phyloP scores from a whole-genome alignment of 2,888 invertebrate genomes.

The Timema cristinae region DNA sequence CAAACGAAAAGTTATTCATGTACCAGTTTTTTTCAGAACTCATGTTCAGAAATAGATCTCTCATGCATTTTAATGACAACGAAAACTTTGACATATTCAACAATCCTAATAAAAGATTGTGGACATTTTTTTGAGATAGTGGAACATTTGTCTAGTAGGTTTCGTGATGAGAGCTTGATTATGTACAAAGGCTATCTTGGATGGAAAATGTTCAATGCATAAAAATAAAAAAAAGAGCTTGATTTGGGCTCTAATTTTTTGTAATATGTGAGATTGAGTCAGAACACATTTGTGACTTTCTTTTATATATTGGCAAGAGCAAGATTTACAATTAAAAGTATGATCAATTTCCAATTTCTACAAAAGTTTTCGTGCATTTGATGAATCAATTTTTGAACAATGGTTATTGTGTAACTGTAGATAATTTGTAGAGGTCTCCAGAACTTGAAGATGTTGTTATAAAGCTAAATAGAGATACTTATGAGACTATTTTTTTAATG shows the following conservation, averaged over 20 bases:
- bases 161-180: background rate
- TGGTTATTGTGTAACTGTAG: constrained; percentile 14
- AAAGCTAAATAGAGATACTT: background rate
- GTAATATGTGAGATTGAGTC: constrained; percentile 1
- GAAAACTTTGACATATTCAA: background rate
- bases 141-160: background rate
- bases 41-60: constrained; percentile 9
- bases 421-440: constrained; percentile 2
- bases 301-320: constrained; percentile 7
- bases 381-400: constrained; percentile 8
- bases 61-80: background rate
- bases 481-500: no score
- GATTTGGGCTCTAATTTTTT: background rate
- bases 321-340: background rate
- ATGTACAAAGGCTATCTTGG: constrained; percentile 6
- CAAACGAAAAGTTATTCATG: background rate
- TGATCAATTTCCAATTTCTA: constrained; percentile 3
- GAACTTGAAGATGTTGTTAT: constrained; percentile 4
- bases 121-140: constrained; percentile 7
- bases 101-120: background rate
- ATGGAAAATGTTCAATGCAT: constrained; percentile 13
- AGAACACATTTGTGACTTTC: constrained; percentile 8
- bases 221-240: background rate
- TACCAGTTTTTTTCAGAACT: background rate
- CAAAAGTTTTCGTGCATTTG: constrained; percentile 1